Conservation (phyloP, 2,113 vertebrate genomes). For the Notarius lentiginosus region DNA sequence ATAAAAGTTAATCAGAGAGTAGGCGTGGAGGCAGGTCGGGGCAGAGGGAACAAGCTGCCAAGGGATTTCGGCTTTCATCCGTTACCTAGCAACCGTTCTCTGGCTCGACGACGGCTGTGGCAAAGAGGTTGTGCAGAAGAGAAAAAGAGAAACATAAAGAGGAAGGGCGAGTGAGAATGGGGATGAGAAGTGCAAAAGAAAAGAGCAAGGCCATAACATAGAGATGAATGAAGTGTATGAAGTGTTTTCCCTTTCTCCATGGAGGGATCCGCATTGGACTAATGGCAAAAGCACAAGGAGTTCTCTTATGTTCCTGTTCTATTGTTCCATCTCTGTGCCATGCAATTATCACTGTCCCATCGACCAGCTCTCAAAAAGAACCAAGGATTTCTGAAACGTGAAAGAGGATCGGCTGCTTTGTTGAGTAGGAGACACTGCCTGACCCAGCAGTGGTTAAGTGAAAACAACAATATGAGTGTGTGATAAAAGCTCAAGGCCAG, state of each 20-base stretch:
- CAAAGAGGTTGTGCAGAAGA: slow-evolving; percentile 29
- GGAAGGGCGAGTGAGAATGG: slow-evolving; percentile 7
- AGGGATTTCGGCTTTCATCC: slow-evolving; percentile 78
- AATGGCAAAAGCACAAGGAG: slow-evolving; percentile 26
- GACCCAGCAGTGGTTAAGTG: slow-evolving; percentile 37
- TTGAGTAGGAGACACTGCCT: slow-evolving; percentile 21
- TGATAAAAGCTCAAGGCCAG: slow-evolving; percentile 50
- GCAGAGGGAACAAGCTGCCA: slow-evolving; percentile 65
- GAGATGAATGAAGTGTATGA: slow-evolving; percentile 8
- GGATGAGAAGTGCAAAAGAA: slow-evolving; percentile 18
- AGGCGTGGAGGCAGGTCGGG: slow-evolving; percentile 63
- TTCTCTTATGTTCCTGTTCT: slow-evolving; percentile 7
- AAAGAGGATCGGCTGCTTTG: slow-evolving; percentile 26
- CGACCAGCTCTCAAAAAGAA: slow-evolving; percentile 36
- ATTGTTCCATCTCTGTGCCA: slow-evolving; percentile 38
- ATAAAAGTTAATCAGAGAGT: slow-evolving; percentile 53
- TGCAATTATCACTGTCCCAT: slow-evolving; percentile 50
- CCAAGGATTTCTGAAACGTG: slow-evolving; percentile 34
- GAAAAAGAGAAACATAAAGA: slow-evolving; percentile 41
- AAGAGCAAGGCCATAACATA: slow-evolving; percentile 25
- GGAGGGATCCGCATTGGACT: slow-evolving; percentile 5
- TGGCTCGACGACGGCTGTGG: slow-evolving; percentile 59
- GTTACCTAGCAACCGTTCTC: slow-evolving; percentile 77
- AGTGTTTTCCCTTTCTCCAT: not conserved
- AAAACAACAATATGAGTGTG: slow-evolving; percentile 27